A percentile compares a stretch with the other conserved stretches of the same genome.
Evolutionary conservation across 2,113 vertebrate species (phyloP).

Genomic region (Cheilinus undulatus): DNA sequence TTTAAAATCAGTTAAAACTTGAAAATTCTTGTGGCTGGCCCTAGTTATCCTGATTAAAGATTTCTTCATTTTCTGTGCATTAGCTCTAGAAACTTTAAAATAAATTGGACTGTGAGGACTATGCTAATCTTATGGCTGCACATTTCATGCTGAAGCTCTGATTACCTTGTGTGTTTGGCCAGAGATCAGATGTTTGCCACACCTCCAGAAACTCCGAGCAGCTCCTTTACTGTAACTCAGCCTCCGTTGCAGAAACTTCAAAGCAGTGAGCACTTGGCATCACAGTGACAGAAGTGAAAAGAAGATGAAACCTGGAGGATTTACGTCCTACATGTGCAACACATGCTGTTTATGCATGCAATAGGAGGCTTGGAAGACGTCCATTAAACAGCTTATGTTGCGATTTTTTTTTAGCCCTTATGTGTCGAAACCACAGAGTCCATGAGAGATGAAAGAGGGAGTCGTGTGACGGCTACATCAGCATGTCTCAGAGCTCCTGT

Average conservation of each 20-base stretch:
- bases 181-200: not conserved
- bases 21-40: too few relatives aligned
- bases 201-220: conserved; percentile 13
- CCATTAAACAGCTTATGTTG: conserved; percentile 16
- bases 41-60: too few relatives aligned
- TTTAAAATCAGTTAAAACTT: too few relatives aligned
- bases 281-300: not conserved
- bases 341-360: not conserved
- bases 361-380: conserved; percentile 5
- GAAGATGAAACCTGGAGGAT: not conserved
- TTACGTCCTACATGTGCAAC: not conserved
- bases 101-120: too few relatives aligned
- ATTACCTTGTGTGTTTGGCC: not conserved
- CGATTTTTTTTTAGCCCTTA: not conserved
- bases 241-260: not conserved
- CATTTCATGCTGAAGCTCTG: not conserved
- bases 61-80: too few relatives aligned
- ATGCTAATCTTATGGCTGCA: too few relatives aligned
- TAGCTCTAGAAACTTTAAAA: too few relatives aligned
- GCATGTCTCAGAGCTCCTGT: conserved; percentile 7
- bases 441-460: conserved; percentile 17
- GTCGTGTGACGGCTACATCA: conserved; percentile 15
- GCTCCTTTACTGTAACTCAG: not conserved
- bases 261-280: not conserved
- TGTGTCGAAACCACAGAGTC: not conserved